These are phyloP conservation scores for Gnathonemus longibarbis DNA, from an alignment of 2,113 vertebrate genomes.

Conservation along the genomic window DNA sequence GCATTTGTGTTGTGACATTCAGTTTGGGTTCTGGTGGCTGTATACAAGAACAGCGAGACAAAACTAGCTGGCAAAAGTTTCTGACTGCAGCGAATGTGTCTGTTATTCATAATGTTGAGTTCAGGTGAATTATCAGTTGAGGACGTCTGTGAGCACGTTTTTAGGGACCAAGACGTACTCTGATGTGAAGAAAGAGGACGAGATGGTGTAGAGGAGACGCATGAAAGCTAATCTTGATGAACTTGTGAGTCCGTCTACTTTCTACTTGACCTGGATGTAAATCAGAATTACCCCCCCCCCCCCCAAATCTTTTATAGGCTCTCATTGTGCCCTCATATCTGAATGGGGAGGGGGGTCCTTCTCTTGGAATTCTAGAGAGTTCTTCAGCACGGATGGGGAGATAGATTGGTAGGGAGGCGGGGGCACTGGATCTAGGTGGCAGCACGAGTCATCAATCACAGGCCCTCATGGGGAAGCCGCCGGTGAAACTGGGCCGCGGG, in stretches of 20 bases:
- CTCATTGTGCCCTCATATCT: not conserved
- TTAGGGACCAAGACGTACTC: not conserved
- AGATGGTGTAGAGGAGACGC: not conserved
- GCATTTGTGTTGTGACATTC: not conserved
- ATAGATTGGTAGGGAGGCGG: constrained; percentile 18
- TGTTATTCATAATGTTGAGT: not conserved
- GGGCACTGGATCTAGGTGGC: constrained; percentile 67
- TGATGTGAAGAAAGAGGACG: not conserved
- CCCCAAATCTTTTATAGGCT: not conserved
- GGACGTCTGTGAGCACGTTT: not conserved
- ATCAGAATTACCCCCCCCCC: not conserved
- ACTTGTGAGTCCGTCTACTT: not conserved
- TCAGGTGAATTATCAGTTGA: not conserved
- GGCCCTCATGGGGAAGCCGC: constrained; percentile 62
- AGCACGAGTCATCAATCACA: constrained; percentile 69
- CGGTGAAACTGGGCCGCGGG: constrained; percentile 69
- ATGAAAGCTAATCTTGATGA: not conserved
- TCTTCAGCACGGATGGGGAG: not conserved
- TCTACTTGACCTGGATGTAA: constrained; percentile 2
- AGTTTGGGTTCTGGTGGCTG: not conserved
- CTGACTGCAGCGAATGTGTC: not conserved
- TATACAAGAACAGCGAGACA: not conserved
- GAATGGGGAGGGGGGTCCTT: not conserved
- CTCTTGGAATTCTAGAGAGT: constrained; percentile 10
- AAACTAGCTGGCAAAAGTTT: not conserved